phyloP scores from a whole-genome alignment of 2,797 vertebrate genomes.

The Gambelia wislizenii region DNA sequence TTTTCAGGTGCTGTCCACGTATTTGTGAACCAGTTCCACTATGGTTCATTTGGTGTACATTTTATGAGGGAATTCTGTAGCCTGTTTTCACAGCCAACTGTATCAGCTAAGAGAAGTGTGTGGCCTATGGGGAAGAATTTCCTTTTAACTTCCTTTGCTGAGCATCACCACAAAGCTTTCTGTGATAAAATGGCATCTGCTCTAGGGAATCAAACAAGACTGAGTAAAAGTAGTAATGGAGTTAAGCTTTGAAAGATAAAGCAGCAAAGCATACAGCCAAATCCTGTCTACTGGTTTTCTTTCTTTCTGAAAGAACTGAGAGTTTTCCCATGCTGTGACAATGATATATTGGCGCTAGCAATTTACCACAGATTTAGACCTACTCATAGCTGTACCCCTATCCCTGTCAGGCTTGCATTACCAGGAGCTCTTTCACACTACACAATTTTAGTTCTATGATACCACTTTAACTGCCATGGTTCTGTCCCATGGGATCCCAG shows the following conservation, averaged over 20 bases:
- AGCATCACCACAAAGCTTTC: background rate
- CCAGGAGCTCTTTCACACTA: background rate
- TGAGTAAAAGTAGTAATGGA: background rate
- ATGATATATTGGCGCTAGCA: background rate
- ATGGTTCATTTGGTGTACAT: background rate
- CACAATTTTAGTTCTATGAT: too few species aligned
- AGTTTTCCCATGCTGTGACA: background rate
- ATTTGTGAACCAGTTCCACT: background rate
- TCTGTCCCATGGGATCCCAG: too few species aligned
- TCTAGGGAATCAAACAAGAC: background rate
- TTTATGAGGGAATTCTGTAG: background rate
- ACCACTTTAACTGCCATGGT: too few species aligned
- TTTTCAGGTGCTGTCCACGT: background rate
- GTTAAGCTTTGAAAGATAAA: background rate
- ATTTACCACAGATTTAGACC: background rate
- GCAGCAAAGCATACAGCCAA: conserved; percentile 8
- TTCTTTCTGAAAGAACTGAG: background rate
- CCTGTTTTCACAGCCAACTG: background rate
- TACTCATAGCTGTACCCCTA: background rate
- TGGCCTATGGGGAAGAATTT: background rate
- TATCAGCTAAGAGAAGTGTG: background rate
- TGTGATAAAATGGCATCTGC: background rate
- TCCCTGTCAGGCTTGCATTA: background rate
- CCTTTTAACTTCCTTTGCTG: background rate
- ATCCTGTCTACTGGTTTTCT: background rate